These are phyloP conservation scores for Tenualosa ilisha DNA, from an alignment of 2,797 vertebrate species.

Conservation along the genomic window DNA sequence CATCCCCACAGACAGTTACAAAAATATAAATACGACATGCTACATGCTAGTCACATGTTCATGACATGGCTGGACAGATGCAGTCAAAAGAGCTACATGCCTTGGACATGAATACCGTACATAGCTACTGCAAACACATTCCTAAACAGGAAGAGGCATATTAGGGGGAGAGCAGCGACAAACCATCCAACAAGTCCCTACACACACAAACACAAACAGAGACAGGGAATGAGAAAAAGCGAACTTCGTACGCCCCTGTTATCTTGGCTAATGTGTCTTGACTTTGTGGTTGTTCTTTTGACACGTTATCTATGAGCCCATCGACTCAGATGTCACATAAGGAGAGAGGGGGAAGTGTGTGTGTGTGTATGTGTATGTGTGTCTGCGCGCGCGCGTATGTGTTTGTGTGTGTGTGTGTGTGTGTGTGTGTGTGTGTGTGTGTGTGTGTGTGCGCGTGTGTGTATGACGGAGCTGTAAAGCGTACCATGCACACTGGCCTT, in stretches of 20 bases:
- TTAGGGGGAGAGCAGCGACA: not conserved
- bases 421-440: not conserved
- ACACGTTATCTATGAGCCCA: not conserved
- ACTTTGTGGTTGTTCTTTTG: not conserved
- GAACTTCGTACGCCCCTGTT: not conserved
- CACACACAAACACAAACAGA: constrained; percentile 51
- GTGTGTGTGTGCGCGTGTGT: constrained; percentile 40
- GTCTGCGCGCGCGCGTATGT: not conserved
- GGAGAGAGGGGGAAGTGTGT: not conserved
- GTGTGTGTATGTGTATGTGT: constrained; percentile 7
- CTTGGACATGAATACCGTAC: not conserved
- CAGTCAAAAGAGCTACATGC: not conserved
- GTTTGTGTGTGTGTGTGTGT: not conserved
- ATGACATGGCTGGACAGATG: not conserved
- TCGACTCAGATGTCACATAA: not conserved
- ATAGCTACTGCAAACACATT: not conserved
- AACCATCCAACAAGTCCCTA: constrained; percentile 3
- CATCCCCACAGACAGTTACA: not conserved
- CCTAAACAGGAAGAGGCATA: constrained; percentile 6
- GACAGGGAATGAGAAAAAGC: constrained; percentile 41
- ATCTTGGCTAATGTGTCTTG: not conserved
- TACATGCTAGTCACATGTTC: not conserved
- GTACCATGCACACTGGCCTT: constrained; percentile 57
- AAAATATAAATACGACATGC: not conserved
- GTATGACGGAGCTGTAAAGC: constrained; percentile 58